phyloP scores from a whole-genome alignment of 2,113 vertebrate genomes.

The Bostrychus sinensis region DNA sequence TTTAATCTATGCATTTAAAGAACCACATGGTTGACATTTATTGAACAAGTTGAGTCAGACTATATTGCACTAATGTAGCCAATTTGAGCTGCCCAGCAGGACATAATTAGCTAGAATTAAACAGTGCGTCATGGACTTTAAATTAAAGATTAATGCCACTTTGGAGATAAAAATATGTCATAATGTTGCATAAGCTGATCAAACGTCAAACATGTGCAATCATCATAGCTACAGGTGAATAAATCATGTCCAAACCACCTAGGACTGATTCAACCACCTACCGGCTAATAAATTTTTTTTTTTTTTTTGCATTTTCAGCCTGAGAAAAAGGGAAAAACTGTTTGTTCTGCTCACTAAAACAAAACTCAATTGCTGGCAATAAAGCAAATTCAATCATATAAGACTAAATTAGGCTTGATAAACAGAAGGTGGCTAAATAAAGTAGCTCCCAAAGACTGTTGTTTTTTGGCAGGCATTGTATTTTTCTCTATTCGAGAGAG shows the following conservation, averaged over 20 bases:
- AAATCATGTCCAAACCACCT: neutral
- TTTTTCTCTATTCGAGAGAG: neutral
- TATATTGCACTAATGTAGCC: neutral
- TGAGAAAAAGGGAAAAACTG: no score
- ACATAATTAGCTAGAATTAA: neutral
- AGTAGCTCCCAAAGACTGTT: neutral
- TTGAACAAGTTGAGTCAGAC: neutral
- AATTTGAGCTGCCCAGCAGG: neutral
- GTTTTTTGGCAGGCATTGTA: neutral
- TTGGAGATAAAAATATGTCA: neutral
- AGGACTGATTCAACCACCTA: neutral
- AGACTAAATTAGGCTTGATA: neutral
- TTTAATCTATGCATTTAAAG: no score
- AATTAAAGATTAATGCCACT: neutral
- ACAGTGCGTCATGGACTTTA: neutral
- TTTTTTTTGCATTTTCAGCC: no score
- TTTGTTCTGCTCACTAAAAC: no score
- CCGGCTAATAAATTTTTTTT: no score
- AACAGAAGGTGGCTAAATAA: neutral
- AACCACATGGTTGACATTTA: neutral
- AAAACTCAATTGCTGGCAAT: no score
- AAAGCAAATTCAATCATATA: neutral
- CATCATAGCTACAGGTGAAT: constrained; percentile 7
- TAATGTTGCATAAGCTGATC: constrained; percentile 6
- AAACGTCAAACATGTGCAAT: neutral